Evolutionary conservation across 2,888 invertebrate genomes (phyloP).

Genomic region (Drosophila atripex): DNA sequence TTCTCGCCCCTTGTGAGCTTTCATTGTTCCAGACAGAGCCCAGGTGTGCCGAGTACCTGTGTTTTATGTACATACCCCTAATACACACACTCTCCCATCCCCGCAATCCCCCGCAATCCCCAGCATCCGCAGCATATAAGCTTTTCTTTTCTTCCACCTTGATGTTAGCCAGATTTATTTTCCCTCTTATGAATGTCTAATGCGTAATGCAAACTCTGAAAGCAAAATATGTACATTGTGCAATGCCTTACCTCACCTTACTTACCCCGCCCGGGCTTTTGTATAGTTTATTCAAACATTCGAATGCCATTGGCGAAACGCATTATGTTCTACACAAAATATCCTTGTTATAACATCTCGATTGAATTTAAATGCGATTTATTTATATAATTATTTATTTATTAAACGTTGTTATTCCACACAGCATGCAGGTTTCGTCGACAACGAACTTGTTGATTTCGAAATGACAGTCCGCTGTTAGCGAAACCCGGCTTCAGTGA

Average conservation of each 20-base stretch:
- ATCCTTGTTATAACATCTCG: not conserved
- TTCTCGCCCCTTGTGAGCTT: constrained; percentile 10
- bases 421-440: constrained; percentile 98
- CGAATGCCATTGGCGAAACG: constrained; percentile 2
- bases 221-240: not conserved
- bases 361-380: not conserved
- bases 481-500: constrained; percentile 94
- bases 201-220: constrained; percentile 38
- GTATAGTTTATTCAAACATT: constrained; percentile 3
- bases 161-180: constrained; percentile 43
- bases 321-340: not conserved
- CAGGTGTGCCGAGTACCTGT: constrained; percentile 10
- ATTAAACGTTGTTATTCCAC: constrained; percentile 83
- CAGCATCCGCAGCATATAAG: not conserved
- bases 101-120: not conserved
- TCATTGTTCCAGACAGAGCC: constrained; percentile 23
- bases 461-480: constrained; percentile 90
- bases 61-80: constrained; percentile 1
- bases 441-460: constrained; percentile 91
- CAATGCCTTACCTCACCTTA: too few species aligned
- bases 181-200: constrained; percentile 43
- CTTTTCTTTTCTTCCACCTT: constrained; percentile 3
- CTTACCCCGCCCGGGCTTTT: constrained; percentile 4
- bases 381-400: not conserved
- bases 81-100: not conserved